Base-by-base conservation (phyloP, 2,113 vertebrate genomes). In the Lates calcarifer region DNA sequence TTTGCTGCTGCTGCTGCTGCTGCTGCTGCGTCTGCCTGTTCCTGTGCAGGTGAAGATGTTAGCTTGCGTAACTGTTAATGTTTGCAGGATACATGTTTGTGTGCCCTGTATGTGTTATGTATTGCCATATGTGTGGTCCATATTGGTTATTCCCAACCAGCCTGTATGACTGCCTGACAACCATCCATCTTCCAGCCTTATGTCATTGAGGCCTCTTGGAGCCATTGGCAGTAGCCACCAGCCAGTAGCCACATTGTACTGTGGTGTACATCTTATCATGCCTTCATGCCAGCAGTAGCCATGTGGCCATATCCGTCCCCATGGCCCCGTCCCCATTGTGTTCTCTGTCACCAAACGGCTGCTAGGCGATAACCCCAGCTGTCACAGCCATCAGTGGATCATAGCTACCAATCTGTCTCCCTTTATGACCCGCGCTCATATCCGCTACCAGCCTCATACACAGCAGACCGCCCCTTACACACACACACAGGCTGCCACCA, bases 311-410 rank as follows among this genome's bases (percentile, higher is more conserved):
- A 64, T 72, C 69, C 20, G 56, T 87, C 92, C 85, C 90, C 29
- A 45, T 74, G 83, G 86, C 66, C 87, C 66, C n/a, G 31, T 87
- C 87, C 80, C 86, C 74, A 72, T 90, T 87, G 89, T 88, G 83
- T 84, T 85, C 62, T 77, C 60, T 83, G 90, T 84, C 87, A 90
- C 84, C 86, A 84, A 83, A 87, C 69, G 90, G 89, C 89, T 88
- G 91, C 85, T 89, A 71, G 85, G 76, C 60, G 66, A 87, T 86
- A 88, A 92, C 91, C 81, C 90, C 86, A 84, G 91, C 91, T 90
- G 91, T 92, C 90, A 69, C 51, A 6, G 51, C 77, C 71, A 9
- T 89, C 86, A 67, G 64, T 86, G 87, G 76, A 88, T 89, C 83
- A 76, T 75, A 53, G 87, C 85, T 64, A 77, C 63, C 91, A 91